phyloP scores from a whole-genome alignment of 2,888 invertebrate species.

The Drosophila helvetica region DNA sequence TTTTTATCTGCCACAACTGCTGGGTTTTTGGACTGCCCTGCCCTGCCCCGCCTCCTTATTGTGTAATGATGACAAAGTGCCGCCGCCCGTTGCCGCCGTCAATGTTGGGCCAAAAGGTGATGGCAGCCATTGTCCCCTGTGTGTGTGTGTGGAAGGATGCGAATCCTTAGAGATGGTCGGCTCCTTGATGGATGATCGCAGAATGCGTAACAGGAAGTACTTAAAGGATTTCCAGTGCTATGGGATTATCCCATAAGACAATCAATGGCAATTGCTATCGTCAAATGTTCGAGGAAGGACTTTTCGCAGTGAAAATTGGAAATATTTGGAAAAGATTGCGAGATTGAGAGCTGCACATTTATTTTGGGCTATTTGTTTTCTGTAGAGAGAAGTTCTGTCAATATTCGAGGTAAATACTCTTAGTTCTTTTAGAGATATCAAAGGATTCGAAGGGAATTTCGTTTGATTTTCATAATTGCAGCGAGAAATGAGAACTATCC shows the following conservation, averaged over 20 bases:
- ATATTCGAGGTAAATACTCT: too few species aligned
- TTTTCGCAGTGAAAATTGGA: neutral
- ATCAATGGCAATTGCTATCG: neutral
- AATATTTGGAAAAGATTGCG: neutral
- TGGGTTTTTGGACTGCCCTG: slow-evolving; percentile 25
- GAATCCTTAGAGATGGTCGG: neutral
- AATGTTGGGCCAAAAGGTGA: slow-evolving; percentile 45
- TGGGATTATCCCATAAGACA: neutral
- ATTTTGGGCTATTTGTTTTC: too few species aligned
- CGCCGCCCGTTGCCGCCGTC: slow-evolving; percentile 27
- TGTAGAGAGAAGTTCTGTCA: too few species aligned
- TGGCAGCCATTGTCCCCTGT: slow-evolving; percentile 38
- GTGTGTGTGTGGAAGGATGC: neutral
- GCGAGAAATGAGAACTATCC: neutral
- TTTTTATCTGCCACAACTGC: slow-evolving; percentile 35
- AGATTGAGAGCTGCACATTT: too few species aligned
- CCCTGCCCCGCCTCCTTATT: slow-evolving; percentile 57
- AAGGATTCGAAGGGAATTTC: too few species aligned
- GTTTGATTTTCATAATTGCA: too few species aligned
- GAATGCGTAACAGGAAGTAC: neutral
- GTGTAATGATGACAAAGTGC: slow-evolving; percentile 76
- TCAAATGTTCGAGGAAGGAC: neutral
- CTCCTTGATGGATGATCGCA: slow-evolving; percentile 27
- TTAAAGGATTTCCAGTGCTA: neutral
- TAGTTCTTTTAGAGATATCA: neutral